These are phyloP conservation scores for Dryocosmus kuriphilus DNA, from an alignment of 2,888 invertebrate genomes.

Conservation along the genomic window DNA sequence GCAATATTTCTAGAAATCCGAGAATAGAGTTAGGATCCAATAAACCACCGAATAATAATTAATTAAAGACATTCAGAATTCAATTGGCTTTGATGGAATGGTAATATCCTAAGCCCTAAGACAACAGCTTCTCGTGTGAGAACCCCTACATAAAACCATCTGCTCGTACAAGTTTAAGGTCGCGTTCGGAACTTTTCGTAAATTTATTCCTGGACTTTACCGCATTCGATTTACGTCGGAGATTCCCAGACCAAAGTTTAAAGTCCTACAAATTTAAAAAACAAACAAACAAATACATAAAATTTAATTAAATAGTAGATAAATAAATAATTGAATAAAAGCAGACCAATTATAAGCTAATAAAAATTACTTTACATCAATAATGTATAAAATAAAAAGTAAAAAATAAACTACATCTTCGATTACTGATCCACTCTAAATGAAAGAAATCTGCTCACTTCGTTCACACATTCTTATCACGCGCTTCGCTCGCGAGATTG, in stretches of 20 bases:
- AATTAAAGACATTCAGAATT: not conserved
- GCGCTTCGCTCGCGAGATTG: too few relatives aligned
- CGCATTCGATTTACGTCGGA: not conserved
- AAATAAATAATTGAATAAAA: not conserved
- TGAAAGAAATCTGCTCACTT: too few relatives aligned
- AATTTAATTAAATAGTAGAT: not conserved
- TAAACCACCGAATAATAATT: too few relatives aligned
- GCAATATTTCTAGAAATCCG: too few relatives aligned
- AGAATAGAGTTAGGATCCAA: too few relatives aligned
- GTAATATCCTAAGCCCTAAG: too few relatives aligned
- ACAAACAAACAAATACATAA: not conserved
- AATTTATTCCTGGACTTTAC: not conserved
- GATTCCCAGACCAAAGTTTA: not conserved
- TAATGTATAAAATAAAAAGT: not conserved
- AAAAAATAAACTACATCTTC: not conserved
- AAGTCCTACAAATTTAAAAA: not conserved
- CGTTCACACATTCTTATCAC: too few relatives aligned
- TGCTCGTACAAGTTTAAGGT: constrained; percentile 30
- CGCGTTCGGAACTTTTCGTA: not conserved
- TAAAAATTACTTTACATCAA: not conserved
- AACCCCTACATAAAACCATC: constrained; percentile 16
- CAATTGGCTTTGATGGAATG: not conserved
- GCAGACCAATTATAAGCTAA: not conserved
- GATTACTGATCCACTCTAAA: not conserved
- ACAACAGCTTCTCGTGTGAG: not conserved